These are phyloP conservation scores for Strigops habroptila DNA, from an alignment of 2,113 vertebrate genomes.

Conservation along the genomic window DNA sequence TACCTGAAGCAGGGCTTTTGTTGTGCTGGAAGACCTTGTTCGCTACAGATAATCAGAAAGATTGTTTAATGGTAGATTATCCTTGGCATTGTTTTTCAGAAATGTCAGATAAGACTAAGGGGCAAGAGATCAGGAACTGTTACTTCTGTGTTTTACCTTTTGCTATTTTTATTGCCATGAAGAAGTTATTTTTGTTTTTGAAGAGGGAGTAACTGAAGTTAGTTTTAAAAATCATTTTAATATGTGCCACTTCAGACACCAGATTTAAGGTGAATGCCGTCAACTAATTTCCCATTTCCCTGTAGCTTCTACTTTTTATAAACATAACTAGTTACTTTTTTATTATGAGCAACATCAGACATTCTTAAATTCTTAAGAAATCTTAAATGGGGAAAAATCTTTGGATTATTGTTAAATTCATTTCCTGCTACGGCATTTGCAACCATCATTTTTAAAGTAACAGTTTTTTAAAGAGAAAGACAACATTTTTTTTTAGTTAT, in stretches of 20 bases:
- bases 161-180: neutral
- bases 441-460: neutral
- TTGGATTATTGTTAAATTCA: neutral
- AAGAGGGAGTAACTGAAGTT: neutral
- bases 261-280: neutral
- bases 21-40: neutral
- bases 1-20: neutral
- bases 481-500: neutral
- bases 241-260: neutral
- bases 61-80: neutral
- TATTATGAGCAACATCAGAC: neutral
- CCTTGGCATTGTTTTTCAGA: neutral
- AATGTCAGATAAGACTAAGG: neutral
- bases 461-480: neutral
- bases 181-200: neutral
- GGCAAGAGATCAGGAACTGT: neutral
- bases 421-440: neutral
- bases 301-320: neutral
- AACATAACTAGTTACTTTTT: neutral
- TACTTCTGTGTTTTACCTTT: neutral
- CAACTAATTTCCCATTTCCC: neutral
- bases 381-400: neutral
- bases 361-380: too few species aligned
- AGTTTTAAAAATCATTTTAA: neutral
- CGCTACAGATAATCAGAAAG: slow-evolving; percentile 1